Evolutionary conservation across 2,888 invertebrate species (phyloP), one percentile per base, ranked within the genome.

Genomic region (Amiota mariae): DNA sequence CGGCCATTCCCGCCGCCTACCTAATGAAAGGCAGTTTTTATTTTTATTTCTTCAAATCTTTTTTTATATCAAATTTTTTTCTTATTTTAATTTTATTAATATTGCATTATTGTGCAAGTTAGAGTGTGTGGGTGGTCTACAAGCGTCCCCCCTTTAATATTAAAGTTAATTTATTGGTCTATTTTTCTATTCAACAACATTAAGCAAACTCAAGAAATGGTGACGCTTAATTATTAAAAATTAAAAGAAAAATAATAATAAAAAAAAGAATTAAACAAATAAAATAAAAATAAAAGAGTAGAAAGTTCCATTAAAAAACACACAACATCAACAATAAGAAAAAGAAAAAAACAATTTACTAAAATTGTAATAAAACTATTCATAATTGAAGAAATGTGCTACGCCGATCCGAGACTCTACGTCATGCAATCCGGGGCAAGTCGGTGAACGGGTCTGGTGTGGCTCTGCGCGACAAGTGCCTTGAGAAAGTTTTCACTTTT

Each of bases 401-500:
- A 18, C 59, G 20, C 15, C 59, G 59, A 59, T 15, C 18, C 59
- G 59, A 11, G n/a, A 11, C 20, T 59, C 20, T 15, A 20, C 15
- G 59, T 59, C 15, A 20, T 57, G 57, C 11, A 18, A 18, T 59
- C 54, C n/a, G 59, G 59, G 9, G 13, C 57, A 57, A 15, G 20
- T 18, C n/a, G 18, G 15, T 11, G 54, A 15, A n/a, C 54, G 12
- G 36, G 36, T 36, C 8, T 36, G 36, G 36, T 36, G 36, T 36
- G 36, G 36, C 36, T 36, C 36, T 36, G 36, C 8, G 36, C 36
- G 36, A 36, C 36, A 36, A 36, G 36, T 11, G 54, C 54, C 59
- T 59, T 63, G 63, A 46, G 63, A 63, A 63, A 63, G 46, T 63
- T 63, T 63, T 63, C 63, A 63, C 63, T 63, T 59, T 63, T 63